Conservation (phyloP, 1,140 invertebrate species). For the Trinorchestia longiramus region DNA sequence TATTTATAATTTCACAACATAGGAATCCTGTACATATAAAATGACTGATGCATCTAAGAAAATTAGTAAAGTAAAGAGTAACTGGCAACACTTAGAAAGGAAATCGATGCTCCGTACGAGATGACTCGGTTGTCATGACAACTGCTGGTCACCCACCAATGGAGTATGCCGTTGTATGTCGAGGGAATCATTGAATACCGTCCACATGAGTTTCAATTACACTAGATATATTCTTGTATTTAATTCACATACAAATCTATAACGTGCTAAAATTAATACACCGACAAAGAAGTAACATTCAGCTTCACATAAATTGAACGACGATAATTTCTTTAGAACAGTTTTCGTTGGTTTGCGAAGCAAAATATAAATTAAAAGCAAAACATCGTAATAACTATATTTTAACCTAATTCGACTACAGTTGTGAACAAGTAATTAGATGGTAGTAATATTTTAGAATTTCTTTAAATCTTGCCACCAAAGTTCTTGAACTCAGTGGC, state of each 20-base stretch:
- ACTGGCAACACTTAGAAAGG: slow-evolving; percentile 10
- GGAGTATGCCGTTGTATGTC: background rate
- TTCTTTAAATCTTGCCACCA: background rate
- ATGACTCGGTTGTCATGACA: slow-evolving; percentile 52
- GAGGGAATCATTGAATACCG: background rate
- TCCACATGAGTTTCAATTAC: background rate
- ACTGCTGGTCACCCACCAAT: slow-evolving; percentile 43
- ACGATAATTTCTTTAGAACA: background rate
- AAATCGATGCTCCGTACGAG: slow-evolving; percentile 54
- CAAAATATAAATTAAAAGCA: background rate
- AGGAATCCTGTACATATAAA: background rate
- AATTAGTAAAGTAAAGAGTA: background rate
- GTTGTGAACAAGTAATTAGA: background rate
- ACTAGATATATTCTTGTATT: background rate
- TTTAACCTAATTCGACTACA: background rate
- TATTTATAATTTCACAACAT: background rate
- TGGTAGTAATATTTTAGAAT: background rate
- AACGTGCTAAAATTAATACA: background rate
- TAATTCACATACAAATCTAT: background rate
- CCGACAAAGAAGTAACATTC: background rate
- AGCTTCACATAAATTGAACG: background rate
- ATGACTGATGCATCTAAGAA: background rate
- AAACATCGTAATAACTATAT: background rate
- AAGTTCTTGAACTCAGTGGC: background rate
- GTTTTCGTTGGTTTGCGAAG: background rate